These are phyloP conservation scores for Alosa sapidissima DNA, from an alignment of 2,797 vertebrate species.

Conservation along the genomic window DNA sequence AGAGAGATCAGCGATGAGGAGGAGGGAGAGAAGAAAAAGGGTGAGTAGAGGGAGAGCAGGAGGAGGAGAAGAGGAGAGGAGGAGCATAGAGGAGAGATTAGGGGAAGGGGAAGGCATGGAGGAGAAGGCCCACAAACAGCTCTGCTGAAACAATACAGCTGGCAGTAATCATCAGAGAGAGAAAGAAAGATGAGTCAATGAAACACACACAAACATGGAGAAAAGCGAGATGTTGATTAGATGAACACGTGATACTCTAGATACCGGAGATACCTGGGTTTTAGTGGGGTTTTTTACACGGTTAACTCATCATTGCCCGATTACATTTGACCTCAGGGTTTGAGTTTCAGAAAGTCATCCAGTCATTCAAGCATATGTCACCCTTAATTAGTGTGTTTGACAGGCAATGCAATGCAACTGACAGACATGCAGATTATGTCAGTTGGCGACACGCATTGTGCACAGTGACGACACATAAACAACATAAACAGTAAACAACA, in stretches of 20 bases:
- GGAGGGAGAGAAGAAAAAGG: conserved; percentile 4
- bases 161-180: conserved; percentile 19
- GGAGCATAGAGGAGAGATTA: conserved; percentile 38
- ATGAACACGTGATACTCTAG: conserved; percentile 33
- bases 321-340: conserved; percentile 47
- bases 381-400: conserved; percentile 64
- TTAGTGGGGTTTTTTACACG: too few species aligned
- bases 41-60: neutral
- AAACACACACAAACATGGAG: neutral
- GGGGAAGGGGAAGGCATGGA: conserved; percentile 30
- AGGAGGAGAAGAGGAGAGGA: neutral
- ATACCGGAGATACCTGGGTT: conserved; percentile 36
- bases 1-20: conserved; percentile 42
- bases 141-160: conserved; percentile 24
- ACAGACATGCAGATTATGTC: neutral
- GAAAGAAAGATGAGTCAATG: conserved; percentile 25
- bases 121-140: conserved; percentile 28
- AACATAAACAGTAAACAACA: neutral
- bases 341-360: conserved; percentile 18
- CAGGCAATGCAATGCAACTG: conserved; percentile 41
- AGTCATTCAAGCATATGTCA: conserved; percentile 46
- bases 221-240: conserved; percentile 25
- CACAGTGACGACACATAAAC: neutral
- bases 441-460: neutral
- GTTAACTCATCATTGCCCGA: neutral